A percentile compares a stretch with the other conserved stretches of the same genome.
phyloP scores from a whole-genome alignment of 2,888 invertebrate genomes.

The Apodemia zela region DNA sequence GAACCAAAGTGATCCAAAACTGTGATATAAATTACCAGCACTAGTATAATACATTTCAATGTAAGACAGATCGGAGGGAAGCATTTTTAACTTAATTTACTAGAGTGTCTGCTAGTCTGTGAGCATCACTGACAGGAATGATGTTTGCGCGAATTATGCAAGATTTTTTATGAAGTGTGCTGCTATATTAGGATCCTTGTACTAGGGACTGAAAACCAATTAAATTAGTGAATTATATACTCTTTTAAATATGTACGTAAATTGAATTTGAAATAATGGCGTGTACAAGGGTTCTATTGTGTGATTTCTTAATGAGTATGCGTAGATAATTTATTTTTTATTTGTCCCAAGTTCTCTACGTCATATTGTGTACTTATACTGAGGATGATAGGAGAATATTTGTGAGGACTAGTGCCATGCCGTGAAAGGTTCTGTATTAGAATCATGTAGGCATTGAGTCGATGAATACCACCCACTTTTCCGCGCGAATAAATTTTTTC shows the following conservation, averaged over 20 bases:
- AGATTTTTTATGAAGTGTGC: conserved; percentile 62
- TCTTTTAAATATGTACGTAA: conserved; percentile 10
- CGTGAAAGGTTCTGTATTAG: conserved; percentile 79
- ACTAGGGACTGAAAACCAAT: conserved; percentile 18
- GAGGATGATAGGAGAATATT: conserved; percentile 74
- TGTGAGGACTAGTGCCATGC: conserved; percentile 80
- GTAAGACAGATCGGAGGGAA: neutral
- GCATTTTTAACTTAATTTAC: conserved; percentile 28
- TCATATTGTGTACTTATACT: conserved; percentile 51
- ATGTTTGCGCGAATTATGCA: conserved; percentile 79
- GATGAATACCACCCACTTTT: conserved; percentile 79
- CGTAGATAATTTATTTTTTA: conserved; percentile 42
- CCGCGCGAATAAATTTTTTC: conserved; percentile 62
- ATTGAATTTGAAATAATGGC: neutral
- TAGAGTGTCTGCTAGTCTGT: conserved; percentile 77
- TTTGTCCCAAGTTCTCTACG: conserved; percentile 43
- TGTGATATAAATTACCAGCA: too few species aligned
- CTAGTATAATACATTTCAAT: too few species aligned
- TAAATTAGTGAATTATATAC: neutral
- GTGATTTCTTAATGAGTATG: conserved; percentile 31
- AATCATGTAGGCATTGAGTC: conserved; percentile 74
- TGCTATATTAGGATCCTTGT: conserved; percentile 30
- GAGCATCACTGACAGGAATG: conserved; percentile 78
- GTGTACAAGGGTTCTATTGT: conserved; percentile 32
- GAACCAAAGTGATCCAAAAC: too few species aligned